phyloP scores from a whole-genome alignment of 35 echinoderm and acorn worm species.

The Lytechinus variegatus region DNA sequence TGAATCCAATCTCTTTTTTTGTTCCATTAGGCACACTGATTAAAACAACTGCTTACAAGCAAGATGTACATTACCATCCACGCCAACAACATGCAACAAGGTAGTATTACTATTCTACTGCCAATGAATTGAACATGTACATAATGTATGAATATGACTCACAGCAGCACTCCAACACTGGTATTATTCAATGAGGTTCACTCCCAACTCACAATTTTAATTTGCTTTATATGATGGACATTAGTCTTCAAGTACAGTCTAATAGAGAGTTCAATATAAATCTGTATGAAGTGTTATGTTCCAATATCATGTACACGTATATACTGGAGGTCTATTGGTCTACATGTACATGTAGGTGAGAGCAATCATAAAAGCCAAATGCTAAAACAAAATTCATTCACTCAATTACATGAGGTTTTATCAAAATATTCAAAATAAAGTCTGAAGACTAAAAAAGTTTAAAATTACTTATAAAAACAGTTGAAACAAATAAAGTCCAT shows the following conservation, averaged over 20 bases:
- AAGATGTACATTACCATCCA: neutral
- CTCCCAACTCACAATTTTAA: conserved; percentile 11
- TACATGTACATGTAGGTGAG: no score
- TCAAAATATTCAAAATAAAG: no score
- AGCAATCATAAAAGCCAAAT: no score
- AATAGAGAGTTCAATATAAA: no score
- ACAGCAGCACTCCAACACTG: neutral
- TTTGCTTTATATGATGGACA: neutral
- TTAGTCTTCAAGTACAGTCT: neutral
- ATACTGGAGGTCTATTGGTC: no score
- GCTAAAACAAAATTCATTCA: no score
- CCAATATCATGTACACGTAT: no score
- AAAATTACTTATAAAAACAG: no score
- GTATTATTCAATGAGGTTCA: neutral
- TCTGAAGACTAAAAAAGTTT: no score
- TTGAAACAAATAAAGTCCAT: no score
- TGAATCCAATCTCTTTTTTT: neutral
- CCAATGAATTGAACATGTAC: neutral
- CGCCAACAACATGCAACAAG: neutral
- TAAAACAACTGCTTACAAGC: neutral
- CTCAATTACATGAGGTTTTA: no score
- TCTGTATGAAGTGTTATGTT: no score
- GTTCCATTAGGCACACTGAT: neutral
- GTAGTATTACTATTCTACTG: neutral
- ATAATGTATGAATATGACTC: conserved; percentile 8